A percentile compares a stretch with the other conserved stretches of the same genome.
Conservation (phyloP, 2,797 vertebrate genomes). For the Peromyscus nudipes region DNA sequence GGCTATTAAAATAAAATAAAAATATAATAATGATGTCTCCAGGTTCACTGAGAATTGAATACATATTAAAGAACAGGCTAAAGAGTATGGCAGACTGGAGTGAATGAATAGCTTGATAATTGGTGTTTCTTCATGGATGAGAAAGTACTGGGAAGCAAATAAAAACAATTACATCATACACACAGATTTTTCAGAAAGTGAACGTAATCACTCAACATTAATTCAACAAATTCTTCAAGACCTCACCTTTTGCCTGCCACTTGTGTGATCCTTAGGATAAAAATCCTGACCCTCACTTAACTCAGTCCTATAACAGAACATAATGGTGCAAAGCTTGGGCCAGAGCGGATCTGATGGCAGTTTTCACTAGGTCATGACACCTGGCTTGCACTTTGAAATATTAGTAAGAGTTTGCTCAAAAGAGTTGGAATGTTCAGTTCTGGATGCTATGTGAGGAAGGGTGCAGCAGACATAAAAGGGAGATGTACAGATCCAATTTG, state of each 20-base stretch:
- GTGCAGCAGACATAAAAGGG: neutral
- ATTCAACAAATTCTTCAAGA: neutral
- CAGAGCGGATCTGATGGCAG: neutral
- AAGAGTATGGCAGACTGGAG: neutral
- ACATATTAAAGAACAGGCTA: constrained; percentile 10
- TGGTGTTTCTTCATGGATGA: constrained; percentile 51
- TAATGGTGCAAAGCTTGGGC: neutral
- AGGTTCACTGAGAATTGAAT: constrained; percentile 29
- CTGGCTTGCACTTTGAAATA: constrained; percentile 33
- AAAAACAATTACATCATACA: constrained; percentile 3
- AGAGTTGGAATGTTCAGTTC: neutral
- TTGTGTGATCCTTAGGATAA: neutral
- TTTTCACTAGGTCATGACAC: neutral
- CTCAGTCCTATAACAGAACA: neutral
- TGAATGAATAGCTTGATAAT: constrained; percentile 44
- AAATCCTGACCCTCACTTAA: neutral
- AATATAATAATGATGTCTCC: constrained; percentile 16
- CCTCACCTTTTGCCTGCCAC: neutral
- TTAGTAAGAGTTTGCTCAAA: neutral
- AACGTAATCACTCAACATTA: constrained; percentile 9
- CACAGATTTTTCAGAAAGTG: neutral
- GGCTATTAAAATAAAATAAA: neutral
- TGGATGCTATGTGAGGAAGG: neutral
- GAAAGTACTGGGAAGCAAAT: constrained; percentile 34
- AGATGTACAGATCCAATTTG: neutral